A percentile compares a stretch with the other conserved stretches of the same genome.
phyloP scores from a whole-genome alignment of 2,113 vertebrate genomes.

The Paratilapia polleni region DNA sequence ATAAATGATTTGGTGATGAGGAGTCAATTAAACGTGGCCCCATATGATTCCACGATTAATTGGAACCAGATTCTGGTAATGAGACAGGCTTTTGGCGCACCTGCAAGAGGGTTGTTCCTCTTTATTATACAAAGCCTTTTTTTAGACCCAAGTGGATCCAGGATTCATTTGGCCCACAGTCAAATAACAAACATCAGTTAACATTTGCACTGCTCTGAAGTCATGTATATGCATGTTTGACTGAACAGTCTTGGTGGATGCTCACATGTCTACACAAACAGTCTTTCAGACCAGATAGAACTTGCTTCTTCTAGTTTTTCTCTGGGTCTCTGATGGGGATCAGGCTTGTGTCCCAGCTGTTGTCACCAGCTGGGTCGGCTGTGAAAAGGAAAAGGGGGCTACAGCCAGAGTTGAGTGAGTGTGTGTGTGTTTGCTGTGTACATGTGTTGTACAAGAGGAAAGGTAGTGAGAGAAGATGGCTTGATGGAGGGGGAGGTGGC shows the following conservation, averaged over 20 bases:
- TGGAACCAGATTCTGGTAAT: slow-evolving; percentile 45
- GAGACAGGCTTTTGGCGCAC: slow-evolving; percentile 4
- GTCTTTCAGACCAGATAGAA: slow-evolving; percentile 38
- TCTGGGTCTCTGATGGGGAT: slow-evolving; percentile 30
- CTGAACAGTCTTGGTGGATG: background rate
- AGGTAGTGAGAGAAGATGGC: slow-evolving; percentile 32
- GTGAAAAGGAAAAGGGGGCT: slow-evolving; percentile 33
- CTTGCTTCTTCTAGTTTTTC: slow-evolving; percentile 46
- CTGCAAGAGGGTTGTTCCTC: slow-evolving; percentile 31
- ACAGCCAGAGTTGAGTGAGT: background rate
- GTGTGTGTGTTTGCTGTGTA: slow-evolving; percentile 2
- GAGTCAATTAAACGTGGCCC: slow-evolving; percentile 27
- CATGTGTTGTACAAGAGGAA: slow-evolving; percentile 1
- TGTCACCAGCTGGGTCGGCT: slow-evolving; percentile 59
- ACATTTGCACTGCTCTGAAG: slow-evolving; percentile 1
- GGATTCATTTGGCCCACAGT: background rate
- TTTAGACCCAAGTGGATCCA: background rate
- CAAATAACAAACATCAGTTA: slow-evolving; percentile 1
- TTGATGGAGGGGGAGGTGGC: slow-evolving; percentile 27
- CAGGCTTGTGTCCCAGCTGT: slow-evolving; percentile 63
- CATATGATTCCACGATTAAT: slow-evolving; percentile 44
- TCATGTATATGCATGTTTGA: slow-evolving; percentile 16
- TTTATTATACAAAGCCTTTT: background rate
- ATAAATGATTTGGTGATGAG: background rate
- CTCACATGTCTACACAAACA: slow-evolving; percentile 12